Base-by-base conservation (phyloP, 2,888 invertebrate species). In the Arenicola marina region DNA sequence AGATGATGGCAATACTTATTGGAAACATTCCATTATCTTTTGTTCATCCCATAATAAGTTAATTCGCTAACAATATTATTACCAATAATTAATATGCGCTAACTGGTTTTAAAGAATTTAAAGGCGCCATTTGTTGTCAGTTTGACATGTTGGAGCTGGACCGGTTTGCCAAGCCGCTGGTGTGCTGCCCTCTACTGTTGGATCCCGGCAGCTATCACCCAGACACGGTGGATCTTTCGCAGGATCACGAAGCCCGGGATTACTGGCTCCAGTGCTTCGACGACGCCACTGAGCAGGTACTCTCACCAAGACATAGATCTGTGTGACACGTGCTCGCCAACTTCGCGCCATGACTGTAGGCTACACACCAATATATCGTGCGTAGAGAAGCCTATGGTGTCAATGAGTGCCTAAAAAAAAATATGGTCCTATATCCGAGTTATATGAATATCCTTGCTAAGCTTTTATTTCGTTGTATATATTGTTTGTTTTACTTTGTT, bases 261-360 rank as follows among this genome's bases (percentile, higher is more conserved):
- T 97, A 96, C 84, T 98, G 97, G 97, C 87, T 97, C 53, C 88
- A 90, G 68, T 94, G 95, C 82, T 92, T 97, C 80, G 91, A 92
- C 80, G 90, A 84, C 26, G 89, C 93, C 74, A 90, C 92, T 21
- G 89, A 90, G 71, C 93, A 92, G 77, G 84, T 84, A 65, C 48
- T 24, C 18, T n/a, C n/a, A n/a, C n/a, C n/a, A n/a, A n/a, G n/a
- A n/a, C n/a, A n/a, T n/a, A n/a, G n/a, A n/a, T n/a, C n/a, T n/a
- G n/a, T n/a, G n/a, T n/a, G n/a, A n/a, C n/a, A n/a, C n/a, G n/a
- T n/a, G n/a, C n/a, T n/a, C n/a, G n/a, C n/a, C n/a, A n/a, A n/a
- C n/a, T n/a, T n/a, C n/a, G n/a, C n/a, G n/a, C n/a, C n/a, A n/a
- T n/a, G n/a, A n/a, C n/a, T n/a, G n/a, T n/a, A n/a, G n/a, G n/a